These are phyloP conservation scores for Trissoscelio sp. DNA, from an alignment of 2,888 invertebrate species.

Conservation along the genomic window DNA sequence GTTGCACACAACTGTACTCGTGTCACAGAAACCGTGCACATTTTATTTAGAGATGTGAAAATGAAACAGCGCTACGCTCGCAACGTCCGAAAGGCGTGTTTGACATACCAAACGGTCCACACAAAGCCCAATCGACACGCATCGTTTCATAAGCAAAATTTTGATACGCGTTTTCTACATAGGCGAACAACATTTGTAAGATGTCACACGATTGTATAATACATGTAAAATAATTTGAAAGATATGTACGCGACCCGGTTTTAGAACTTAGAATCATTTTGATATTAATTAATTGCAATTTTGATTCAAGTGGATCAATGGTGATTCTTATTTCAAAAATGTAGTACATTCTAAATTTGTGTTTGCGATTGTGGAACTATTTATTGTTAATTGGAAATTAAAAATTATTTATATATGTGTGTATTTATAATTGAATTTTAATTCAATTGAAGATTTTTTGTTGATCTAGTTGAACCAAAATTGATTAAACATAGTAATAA, in stretches of 20 bases:
- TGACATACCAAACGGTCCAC: not conserved
- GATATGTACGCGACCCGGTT: not conserved
- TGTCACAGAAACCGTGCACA: conserved; percentile 5
- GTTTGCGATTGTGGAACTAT: no score
- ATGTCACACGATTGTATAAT: conserved; percentile 33
- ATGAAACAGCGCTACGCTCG: conserved; percentile 2
- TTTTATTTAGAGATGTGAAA: conserved; percentile 18
- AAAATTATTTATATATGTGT: no score
- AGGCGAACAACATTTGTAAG: conserved; percentile 43
- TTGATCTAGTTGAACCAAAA: no score
- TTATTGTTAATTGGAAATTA: no score
- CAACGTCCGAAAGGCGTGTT: not conserved
- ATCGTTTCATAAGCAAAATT: conserved; percentile 50
- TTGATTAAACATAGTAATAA: not conserved
- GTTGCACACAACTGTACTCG: not conserved
- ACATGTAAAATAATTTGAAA: conserved; percentile 28
- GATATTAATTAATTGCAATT: not conserved
- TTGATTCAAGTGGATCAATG: no score
- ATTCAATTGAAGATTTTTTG: no score
- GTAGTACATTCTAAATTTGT: no score
- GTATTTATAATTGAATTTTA: no score
- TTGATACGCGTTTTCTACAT: conserved; percentile 55
- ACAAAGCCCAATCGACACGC: conserved; percentile 23
- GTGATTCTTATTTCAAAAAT: no score
- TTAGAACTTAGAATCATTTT: not conserved